Conservation (phyloP, 2,888 invertebrate species). For the Alloplasta piceator region DNA sequence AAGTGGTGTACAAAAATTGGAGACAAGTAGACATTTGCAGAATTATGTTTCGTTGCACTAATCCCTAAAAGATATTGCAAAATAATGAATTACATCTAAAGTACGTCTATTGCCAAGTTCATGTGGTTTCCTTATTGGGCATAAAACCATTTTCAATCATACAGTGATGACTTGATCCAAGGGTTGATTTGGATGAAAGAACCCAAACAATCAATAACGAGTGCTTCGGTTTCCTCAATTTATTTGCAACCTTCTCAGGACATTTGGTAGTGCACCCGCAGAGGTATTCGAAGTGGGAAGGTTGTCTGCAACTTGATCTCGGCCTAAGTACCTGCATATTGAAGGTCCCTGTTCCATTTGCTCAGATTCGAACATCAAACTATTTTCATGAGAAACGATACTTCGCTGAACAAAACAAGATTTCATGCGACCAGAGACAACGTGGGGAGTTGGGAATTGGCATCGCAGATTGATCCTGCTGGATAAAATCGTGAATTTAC, state of each 20-base stretch:
- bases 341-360: background rate
- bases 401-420: background rate
- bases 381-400: conserved; percentile 1
- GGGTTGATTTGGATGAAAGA: no score
- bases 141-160: no score
- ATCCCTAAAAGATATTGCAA: no score
- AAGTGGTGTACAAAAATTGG: no score
- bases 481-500: no score
- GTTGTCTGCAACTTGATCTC: conserved; percentile 67
- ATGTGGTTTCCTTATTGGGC: no score
- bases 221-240: background rate
- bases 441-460: background rate
- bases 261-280: conserved; percentile 45
- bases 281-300: conserved; percentile 52
- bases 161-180: no score
- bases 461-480: background rate
- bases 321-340: conserved; percentile 19
- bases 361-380: background rate
- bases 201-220: no score
- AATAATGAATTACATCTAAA: no score
- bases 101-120: no score
- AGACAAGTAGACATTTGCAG: background rate
- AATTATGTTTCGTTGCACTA: background rate
- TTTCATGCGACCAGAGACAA: background rate
- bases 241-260: conserved; percentile 36